Base-by-base conservation (phyloP, 2,888 invertebrate genomes). In the Callosobruchus maculatus region DNA sequence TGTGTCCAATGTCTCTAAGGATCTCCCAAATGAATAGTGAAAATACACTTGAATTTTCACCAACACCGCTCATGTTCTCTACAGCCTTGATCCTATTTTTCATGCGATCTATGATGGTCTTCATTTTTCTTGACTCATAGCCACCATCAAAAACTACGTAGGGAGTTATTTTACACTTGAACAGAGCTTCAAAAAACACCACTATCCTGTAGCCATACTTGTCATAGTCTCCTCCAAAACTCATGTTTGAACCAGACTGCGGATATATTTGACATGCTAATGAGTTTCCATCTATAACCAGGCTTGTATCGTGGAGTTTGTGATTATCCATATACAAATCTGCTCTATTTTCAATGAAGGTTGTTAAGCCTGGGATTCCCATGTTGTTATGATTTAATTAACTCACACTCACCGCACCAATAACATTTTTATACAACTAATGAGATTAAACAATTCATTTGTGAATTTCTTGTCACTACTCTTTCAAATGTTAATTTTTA, bases 151-250 rank as follows among this genome's bases (percentile, higher is more conserved):
- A 91, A 3, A 97, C 85, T 7, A 97, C 92, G 78, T 93, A 90
- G 0, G 95, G 90, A 0, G 86, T 90, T 9, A 97, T 88, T 72
- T 93, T 91, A 82, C 96, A 96, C 82, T 91, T 91, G 13, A 88
- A 86, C 13, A 96, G 85, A 18, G 91, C 88, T 70, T 91, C 89
- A 79, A 96, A 95, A 83, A 95, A 96, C 71, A 90, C 88, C 67
- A 88, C 87, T 0, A 94, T 89, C 20, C 88, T 88, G 9, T 90
- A 86, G n/a, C 91, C 92, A 84, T 91, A 95, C 77, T 91, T 91
- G 81, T 95, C 94, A 83, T 96, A 96, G 84, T 97, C 96, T 0
- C 96, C 96, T 1, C 96, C 96, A 84, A 95, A 96, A 2, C 93
- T 92, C 70, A 93, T 92, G 81, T 90, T 90, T 69, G 31, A 70